phyloP scores from a whole-genome alignment of 2,888 invertebrate species.

The Odontocerum albicorne region DNA sequence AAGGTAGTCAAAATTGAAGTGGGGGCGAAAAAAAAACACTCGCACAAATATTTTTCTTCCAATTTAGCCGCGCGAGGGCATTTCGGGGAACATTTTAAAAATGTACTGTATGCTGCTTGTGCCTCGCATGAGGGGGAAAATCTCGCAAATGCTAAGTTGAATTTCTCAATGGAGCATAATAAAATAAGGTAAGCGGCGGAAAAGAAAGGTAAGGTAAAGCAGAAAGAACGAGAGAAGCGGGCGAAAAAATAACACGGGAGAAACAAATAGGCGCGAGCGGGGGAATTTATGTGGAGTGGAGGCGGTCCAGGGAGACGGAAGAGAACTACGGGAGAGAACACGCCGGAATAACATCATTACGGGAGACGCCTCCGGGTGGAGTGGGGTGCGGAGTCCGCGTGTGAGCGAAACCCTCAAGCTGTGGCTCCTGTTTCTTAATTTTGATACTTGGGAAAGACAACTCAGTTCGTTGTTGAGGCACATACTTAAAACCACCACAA shows the following conservation, averaged over 20 bases:
- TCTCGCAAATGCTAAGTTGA: constrained; percentile 11
- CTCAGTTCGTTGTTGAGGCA: no score
- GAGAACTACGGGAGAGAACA: constrained; percentile 26
- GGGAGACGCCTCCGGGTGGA: constrained; percentile 26
- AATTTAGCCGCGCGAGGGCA: not conserved
- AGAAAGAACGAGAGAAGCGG: not conserved
- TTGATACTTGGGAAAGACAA: no score
- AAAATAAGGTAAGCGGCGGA: constrained; percentile 7
- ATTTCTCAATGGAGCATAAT: constrained; percentile 17
- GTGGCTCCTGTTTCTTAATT: no score
- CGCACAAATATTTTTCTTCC: no score
- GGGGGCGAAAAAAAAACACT: no score
- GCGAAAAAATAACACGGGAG: constrained; percentile 9
- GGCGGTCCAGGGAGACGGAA: constrained; percentile 14
- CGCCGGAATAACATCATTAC: constrained; percentile 34
- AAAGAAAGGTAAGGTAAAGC: not conserved
- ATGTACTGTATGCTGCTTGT: constrained; percentile 9
- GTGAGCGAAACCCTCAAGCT: no score
- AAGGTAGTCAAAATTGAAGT: no score
- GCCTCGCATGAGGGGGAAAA: constrained; percentile 14
- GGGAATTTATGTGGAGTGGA: constrained; percentile 19
- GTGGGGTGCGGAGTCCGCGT: no score
- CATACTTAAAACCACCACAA: no score
- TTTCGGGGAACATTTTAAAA: constrained; percentile 9
- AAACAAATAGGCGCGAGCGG: constrained; percentile 29